These are phyloP conservation scores for Norana najaformis DNA, from an alignment of 2,888 invertebrate species.

Conservation along the genomic window DNA sequence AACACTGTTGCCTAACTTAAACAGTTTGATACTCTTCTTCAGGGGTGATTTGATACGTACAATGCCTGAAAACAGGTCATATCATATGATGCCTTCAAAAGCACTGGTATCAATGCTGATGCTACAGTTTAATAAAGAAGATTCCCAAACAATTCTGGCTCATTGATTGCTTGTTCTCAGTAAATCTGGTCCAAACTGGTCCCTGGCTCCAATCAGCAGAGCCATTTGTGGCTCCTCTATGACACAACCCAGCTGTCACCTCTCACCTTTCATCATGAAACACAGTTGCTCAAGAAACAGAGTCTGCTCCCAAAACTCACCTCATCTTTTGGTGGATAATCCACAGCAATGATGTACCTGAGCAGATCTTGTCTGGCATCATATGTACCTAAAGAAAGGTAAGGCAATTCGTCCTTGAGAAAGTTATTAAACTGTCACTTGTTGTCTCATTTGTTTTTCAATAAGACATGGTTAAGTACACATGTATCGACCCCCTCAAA, in stretches of 20 bases:
- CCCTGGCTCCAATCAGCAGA: not conserved
- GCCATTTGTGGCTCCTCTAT: not conserved
- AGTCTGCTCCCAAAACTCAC: not conserved
- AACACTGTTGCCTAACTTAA: too few relatives aligned
- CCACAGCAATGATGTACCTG: slow-evolving; percentile 13
- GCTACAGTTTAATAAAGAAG: too few relatives aligned
- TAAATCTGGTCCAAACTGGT: not conserved
- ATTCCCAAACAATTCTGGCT: too few relatives aligned
- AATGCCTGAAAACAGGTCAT: too few relatives aligned
- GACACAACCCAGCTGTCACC: too few relatives aligned
- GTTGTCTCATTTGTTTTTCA: not conserved
- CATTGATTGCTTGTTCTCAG: not conserved
- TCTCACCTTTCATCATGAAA: not conserved
- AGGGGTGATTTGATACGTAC: too few relatives aligned
- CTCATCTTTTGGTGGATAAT: not conserved
- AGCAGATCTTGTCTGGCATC: not conserved
- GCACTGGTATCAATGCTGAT: too few relatives aligned
- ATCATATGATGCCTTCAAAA: too few relatives aligned
- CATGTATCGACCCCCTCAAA: not conserved
- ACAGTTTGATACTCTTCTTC: too few relatives aligned
- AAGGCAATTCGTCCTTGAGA: not conserved
- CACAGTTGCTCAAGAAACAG: not conserved
- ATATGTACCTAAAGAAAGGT: not conserved
- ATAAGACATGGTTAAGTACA: not conserved
- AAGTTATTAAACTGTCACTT: not conserved